These are phyloP conservation scores for Trachurus trachurus DNA, from an alignment of 2,797 vertebrate species.

Conservation along the genomic window DNA sequence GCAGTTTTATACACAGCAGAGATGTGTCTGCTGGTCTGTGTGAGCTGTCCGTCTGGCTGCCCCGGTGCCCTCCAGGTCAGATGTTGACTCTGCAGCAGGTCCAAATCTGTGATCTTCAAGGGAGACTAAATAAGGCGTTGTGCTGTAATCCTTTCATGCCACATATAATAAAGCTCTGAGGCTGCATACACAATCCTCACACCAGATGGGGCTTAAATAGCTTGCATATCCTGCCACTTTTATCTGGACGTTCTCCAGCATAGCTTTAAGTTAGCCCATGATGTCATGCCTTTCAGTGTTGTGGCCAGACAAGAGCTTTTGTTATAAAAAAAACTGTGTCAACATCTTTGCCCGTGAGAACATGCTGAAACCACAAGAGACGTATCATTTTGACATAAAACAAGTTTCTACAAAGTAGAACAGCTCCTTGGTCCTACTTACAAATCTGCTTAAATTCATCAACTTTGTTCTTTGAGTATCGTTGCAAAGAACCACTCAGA, in stretches of 20 bases:
- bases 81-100: slow-evolving; percentile 53
- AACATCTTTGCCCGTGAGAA: slow-evolving; percentile 35
- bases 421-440: slow-evolving; percentile 50
- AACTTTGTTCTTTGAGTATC: slow-evolving; percentile 51
- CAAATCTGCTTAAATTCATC: slow-evolving; percentile 67
- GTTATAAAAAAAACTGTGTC: slow-evolving; percentile 33
- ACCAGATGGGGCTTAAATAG: slow-evolving; percentile 70
- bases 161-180: slow-evolving; percentile 61
- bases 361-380: slow-evolving; percentile 62
- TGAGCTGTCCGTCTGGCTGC: slow-evolving; percentile 52
- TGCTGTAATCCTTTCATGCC: slow-evolving; percentile 64
- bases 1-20: slow-evolving; percentile 5
- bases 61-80: slow-evolving; percentile 55
- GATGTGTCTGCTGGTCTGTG: slow-evolving; percentile 12
- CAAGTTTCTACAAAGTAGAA: slow-evolving; percentile 49
- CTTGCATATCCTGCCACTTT: slow-evolving; percentile 70
- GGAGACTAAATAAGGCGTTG: slow-evolving; percentile 56
- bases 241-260: slow-evolving; percentile 71
- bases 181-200: slow-evolving; percentile 54
- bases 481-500: slow-evolving; percentile 25
- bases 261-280: slow-evolving; percentile 53
- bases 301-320: slow-evolving; percentile 50
- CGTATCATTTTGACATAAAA: slow-evolving; percentile 44
- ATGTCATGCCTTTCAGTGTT: slow-evolving; percentile 60
- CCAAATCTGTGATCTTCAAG: slow-evolving; percentile 63